Percentiles rank a stretch among this genome's conserved stretches.
These are phyloP conservation scores for Perca schrenkii DNA, from an alignment of 2,113 vertebrate genomes.

Conservation along the genomic window DNA sequence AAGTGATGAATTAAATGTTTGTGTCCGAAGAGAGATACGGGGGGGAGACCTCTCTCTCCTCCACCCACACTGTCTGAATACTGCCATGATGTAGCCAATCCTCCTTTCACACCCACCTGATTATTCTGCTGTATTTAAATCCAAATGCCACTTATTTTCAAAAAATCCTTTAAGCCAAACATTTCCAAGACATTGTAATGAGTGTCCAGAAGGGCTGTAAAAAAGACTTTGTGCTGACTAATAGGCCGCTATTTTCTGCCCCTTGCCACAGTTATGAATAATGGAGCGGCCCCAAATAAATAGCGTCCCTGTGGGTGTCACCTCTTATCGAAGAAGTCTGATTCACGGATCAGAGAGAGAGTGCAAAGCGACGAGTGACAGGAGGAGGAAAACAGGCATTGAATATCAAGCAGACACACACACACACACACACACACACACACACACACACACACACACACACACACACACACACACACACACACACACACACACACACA, in stretches of 20 bases:
- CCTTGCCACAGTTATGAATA: conserved; percentile 61
- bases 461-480: conserved; percentile 1
- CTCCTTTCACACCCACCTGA: conserved; percentile 42
- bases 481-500: conserved; percentile 24
- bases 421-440: conserved; percentile 10
- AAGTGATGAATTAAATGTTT: conserved; percentile 13
- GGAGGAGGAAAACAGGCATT: conserved; percentile 21
- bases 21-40: not conserved
- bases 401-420: conserved; percentile 30
- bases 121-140: conserved; percentile 45
- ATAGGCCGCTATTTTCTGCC: conserved; percentile 51
- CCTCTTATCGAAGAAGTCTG: conserved; percentile 62
- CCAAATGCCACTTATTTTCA: conserved; percentile 39
- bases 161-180: conserved; percentile 39
- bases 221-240: conserved; percentile 40
- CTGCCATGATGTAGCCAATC: conserved; percentile 26
- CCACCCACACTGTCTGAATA: conserved; percentile 8
- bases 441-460: conserved; percentile 12
- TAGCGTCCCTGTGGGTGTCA: conserved; percentile 63
- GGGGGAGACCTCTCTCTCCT: not conserved
- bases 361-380: conserved; percentile 12
- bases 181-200: conserved; percentile 54
- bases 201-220: conserved; percentile 56
- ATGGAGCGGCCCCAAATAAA: conserved; percentile 68
- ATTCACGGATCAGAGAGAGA: conserved; percentile 40